Conservation (phyloP, 2,797 vertebrate species). For the Furcifer pardalis region DNA sequence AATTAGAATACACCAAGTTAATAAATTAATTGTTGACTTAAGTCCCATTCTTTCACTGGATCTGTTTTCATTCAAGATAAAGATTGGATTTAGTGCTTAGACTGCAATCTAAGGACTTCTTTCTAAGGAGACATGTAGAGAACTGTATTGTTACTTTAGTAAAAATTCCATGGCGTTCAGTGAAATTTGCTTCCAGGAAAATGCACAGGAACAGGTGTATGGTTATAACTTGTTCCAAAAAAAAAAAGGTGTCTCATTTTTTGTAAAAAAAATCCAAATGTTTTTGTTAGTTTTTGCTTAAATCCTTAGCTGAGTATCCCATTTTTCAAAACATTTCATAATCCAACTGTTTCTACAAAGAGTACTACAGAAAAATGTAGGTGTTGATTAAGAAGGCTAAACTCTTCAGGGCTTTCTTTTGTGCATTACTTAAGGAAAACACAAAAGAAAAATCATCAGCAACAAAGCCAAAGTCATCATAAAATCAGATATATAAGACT, state of each 20-base stretch:
- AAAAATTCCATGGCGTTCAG: background rate
- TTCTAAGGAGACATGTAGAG: background rate
- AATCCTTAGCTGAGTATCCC: background rate
- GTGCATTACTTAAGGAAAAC: background rate
- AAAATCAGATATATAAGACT: background rate
- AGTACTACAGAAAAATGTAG: slow-evolving; percentile 9
- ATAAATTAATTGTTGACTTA: background rate
- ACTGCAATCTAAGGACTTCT: background rate
- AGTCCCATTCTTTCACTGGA: background rate
- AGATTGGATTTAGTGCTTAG: too few species aligned
- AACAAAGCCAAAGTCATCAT: background rate
- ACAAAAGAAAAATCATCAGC: background rate
- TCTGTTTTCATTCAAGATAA: too few species aligned
- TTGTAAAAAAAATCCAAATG: background rate
- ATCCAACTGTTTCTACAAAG: background rate
- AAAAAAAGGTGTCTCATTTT: background rate
- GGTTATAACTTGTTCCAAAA: background rate
- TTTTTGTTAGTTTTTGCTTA: background rate
- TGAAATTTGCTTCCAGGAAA: background rate
- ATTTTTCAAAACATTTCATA: background rate
- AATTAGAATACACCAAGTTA: too few species aligned
- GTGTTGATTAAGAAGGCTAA: slow-evolving; percentile 4
- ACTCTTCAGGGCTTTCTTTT: background rate
- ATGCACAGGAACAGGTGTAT: background rate
- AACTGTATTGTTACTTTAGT: background rate